Conservation (phyloP, 2,113 vertebrate genomes). For the Scomber colias region DNA sequence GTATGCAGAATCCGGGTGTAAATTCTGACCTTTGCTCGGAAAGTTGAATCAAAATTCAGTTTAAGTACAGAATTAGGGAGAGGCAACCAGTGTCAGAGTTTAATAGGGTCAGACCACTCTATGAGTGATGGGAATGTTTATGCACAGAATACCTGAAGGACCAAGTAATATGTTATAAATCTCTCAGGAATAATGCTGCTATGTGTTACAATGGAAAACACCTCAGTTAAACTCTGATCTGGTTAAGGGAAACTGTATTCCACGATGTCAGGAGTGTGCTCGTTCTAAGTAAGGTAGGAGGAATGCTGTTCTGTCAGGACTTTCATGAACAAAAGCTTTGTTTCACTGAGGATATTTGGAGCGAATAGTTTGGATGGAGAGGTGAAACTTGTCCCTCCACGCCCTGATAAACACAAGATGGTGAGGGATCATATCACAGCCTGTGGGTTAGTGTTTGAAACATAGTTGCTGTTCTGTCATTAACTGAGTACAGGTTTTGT, state of each 20-base stretch:
- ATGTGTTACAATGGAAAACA: constrained; percentile 34
- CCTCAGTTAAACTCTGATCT: constrained; percentile 16
- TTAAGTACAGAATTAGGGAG: constrained; percentile 36
- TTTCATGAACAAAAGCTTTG: constrained; percentile 61
- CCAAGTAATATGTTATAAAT: constrained; percentile 51
- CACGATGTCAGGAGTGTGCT: constrained; percentile 9
- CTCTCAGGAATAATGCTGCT: constrained; percentile 28
- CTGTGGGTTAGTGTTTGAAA: constrained; percentile 38
- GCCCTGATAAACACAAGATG: constrained; percentile 49
- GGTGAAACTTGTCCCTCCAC: constrained; percentile 63
- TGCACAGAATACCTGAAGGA: constrained; percentile 58
- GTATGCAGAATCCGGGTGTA: constrained; percentile 74
- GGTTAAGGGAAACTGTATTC: constrained; percentile 28
- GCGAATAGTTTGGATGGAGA: constrained; percentile 58
- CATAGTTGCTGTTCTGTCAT: constrained; percentile 45
- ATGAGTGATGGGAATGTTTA: constrained; percentile 67
- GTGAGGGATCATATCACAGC: constrained; percentile 63
- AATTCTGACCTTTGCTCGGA: constrained; percentile 76
- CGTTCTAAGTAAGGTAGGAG: constrained; percentile 40
- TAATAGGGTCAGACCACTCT: constrained; percentile 40
- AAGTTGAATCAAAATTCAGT: constrained; percentile 66
- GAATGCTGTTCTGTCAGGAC: constrained; percentile 53
- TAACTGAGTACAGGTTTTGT: constrained; percentile 41
- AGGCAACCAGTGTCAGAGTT: constrained; percentile 64
- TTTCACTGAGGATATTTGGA: constrained; percentile 51